These are phyloP conservation scores for Silurus glanis DNA, from an alignment of 2,113 vertebrate species.

Conservation along the genomic window DNA sequence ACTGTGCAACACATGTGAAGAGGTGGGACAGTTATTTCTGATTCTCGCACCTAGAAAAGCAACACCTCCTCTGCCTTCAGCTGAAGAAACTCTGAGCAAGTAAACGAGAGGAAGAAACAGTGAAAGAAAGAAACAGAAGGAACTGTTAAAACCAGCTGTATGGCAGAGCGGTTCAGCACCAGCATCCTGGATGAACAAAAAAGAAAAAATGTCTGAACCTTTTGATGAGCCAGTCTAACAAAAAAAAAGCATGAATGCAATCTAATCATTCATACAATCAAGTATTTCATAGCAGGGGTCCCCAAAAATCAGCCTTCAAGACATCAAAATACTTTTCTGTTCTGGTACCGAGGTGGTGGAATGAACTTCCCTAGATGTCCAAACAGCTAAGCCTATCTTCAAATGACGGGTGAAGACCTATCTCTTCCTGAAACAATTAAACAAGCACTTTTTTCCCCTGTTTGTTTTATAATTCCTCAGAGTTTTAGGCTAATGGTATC, in stretches of 20 bases:
- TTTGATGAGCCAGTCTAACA: background rate
- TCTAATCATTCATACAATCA: background rate
- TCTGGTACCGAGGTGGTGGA: too few relatives aligned
- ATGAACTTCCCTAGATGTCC: too few relatives aligned
- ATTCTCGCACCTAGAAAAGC: slow-evolving; percentile 31
- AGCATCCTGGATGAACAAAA: too few relatives aligned
- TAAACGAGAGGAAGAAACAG: background rate
- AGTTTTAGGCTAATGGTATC: too few relatives aligned
- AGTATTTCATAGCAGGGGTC: background rate
- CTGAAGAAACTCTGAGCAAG: background rate
- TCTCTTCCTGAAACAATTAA: too few relatives aligned
- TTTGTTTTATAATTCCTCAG: too few relatives aligned
- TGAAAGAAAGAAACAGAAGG: background rate
- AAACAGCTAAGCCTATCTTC: too few relatives aligned
- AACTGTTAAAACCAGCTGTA: background rate
- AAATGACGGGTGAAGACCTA: too few relatives aligned
- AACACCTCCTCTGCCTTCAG: slow-evolving; percentile 38
- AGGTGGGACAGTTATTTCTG: slow-evolving; percentile 38
- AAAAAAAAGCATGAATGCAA: background rate
- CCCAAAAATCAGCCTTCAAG: too few relatives aligned
- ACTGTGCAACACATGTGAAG: slow-evolving; percentile 31
- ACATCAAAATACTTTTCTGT: too few relatives aligned
- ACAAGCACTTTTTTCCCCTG: too few relatives aligned
- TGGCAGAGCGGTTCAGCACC: background rate
- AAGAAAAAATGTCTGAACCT: background rate